Evolutionary conservation across 2,797 vertebrate genomes (phyloP).

Genomic region (Triplophysa yarkandensis): DNA sequence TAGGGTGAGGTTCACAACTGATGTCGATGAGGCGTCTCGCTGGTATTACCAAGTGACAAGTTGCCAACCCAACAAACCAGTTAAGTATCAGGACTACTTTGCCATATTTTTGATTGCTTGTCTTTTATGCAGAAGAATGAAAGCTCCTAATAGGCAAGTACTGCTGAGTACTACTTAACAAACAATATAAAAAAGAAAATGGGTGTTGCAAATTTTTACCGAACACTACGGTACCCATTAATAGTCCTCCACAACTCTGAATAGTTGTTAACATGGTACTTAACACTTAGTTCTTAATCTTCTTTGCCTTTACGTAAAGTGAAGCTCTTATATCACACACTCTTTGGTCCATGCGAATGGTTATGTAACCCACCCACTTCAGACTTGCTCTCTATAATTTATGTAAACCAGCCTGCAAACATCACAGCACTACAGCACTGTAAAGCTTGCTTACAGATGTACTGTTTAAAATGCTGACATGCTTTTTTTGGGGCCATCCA

Average conservation of each 20-base stretch:
- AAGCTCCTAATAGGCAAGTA: too few species aligned
- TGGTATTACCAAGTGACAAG: too few species aligned
- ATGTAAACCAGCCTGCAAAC: constrained; percentile 25
- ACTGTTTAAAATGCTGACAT: neutral
- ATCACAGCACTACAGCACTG: constrained; percentile 20
- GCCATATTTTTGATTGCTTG: too few species aligned
- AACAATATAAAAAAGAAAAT: too few species aligned
- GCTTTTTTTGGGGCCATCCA: neutral
- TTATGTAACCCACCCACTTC: constrained; percentile 43
- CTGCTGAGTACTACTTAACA: too few species aligned
- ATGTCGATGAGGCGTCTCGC: too few species aligned
- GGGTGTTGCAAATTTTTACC: neutral
- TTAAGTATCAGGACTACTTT: too few species aligned
- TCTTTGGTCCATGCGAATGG: constrained; percentile 20
- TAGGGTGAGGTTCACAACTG: too few species aligned
- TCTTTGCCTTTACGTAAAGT: constrained; percentile 17
- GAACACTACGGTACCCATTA: constrained; percentile 4
- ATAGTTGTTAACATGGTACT: neutral
- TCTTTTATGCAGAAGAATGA: too few species aligned
- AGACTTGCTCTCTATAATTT: constrained; percentile 27
- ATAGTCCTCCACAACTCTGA: neutral
- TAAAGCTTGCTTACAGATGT: constrained; percentile 13
- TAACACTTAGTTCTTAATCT: constrained; percentile 7
- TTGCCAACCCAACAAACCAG: too few species aligned
- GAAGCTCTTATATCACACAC: constrained; percentile 25